phyloP scores from a whole-genome alignment of 2,888 invertebrate species.

The Drosophila mulleri region DNA sequence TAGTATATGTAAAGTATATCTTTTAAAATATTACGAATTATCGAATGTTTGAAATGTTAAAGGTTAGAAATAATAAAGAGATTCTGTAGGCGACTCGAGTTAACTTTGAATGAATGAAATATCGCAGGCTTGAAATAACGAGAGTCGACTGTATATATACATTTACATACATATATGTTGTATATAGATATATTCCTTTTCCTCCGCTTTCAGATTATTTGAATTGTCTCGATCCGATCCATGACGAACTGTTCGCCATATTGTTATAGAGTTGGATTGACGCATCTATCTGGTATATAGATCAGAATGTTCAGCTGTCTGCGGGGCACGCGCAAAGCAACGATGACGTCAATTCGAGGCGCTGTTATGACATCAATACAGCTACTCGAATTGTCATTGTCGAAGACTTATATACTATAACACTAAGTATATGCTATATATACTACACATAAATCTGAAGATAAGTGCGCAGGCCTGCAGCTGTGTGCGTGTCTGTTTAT shows the following conservation, averaged over 20 bases:
- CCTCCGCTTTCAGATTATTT: not conserved
- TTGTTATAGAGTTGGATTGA: not conserved
- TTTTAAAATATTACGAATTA: too few relatives aligned
- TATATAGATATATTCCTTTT: too few relatives aligned
- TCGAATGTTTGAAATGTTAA: too few relatives aligned
- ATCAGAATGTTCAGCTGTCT: conserved; percentile 10
- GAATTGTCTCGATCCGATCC: not conserved
- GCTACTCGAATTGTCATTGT: conserved; percentile 48
- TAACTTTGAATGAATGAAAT: too few relatives aligned
- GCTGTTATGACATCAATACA: conserved; percentile 61
- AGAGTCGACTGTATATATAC: too few relatives aligned
- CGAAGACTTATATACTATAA: conserved; percentile 15
- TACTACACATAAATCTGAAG: conserved; percentile 21
- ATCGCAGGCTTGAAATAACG: too few relatives aligned
- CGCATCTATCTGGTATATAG: conserved; percentile 4
- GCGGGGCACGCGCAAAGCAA: conserved; percentile 21
- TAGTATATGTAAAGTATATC: too few relatives aligned
- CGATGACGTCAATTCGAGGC: conserved; percentile 64
- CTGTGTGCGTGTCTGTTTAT: conserved; percentile 20
- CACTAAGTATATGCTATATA: conserved; percentile 9
- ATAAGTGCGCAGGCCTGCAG: conserved; percentile 31
- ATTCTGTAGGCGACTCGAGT: too few relatives aligned
- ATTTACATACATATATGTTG: too few relatives aligned
- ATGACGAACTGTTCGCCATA: not conserved
- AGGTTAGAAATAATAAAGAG: too few relatives aligned